Percentiles rank a stretch among this genome's conserved stretches.
Evolutionary conservation across 2,113 vertebrate species (phyloP).

Genomic region (Riparia riparia): DNA sequence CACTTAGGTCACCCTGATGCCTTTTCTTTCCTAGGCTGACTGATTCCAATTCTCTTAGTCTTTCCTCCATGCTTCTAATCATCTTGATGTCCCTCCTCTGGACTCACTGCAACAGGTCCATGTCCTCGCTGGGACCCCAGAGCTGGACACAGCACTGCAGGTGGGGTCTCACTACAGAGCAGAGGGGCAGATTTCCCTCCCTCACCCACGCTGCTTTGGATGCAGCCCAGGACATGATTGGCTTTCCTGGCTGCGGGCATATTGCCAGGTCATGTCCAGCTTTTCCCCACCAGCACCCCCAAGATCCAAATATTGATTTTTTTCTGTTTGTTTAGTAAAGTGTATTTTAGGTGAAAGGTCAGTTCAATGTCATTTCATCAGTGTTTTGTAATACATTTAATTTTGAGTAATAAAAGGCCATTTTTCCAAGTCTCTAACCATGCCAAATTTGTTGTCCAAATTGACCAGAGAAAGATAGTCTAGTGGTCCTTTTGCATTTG

Average conservation of each 20-base stretch:
- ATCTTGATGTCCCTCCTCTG: not conserved
- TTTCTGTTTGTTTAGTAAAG: not conserved
- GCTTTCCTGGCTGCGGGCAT: accelerated
- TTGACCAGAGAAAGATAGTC: not conserved
- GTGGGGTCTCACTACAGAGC: not conserved
- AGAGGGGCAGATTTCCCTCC: not conserved
- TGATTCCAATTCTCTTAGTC: not conserved
- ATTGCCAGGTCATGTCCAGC: not conserved
- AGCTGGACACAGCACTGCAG: not conserved
- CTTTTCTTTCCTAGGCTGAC: not conserved
- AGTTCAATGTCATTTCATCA: not conserved
- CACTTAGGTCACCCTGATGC: not conserved
- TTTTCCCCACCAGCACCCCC: not conserved
- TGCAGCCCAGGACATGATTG: accelerated
- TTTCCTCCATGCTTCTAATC: not conserved
- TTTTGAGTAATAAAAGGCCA: not conserved
- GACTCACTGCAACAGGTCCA: accelerated
- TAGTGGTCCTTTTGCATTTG: not conserved
- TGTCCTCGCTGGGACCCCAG: not conserved
- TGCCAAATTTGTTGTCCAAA: not conserved
- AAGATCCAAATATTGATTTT: not conserved
- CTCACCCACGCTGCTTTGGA: not conserved
- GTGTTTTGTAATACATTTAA: not conserved
- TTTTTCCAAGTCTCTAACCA: slow-evolving; percentile 23
- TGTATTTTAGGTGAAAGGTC: not conserved